phyloP scores from a whole-genome alignment of 1,140 invertebrate genomes.

The Trachymyrmex septentrionalis region DNA sequence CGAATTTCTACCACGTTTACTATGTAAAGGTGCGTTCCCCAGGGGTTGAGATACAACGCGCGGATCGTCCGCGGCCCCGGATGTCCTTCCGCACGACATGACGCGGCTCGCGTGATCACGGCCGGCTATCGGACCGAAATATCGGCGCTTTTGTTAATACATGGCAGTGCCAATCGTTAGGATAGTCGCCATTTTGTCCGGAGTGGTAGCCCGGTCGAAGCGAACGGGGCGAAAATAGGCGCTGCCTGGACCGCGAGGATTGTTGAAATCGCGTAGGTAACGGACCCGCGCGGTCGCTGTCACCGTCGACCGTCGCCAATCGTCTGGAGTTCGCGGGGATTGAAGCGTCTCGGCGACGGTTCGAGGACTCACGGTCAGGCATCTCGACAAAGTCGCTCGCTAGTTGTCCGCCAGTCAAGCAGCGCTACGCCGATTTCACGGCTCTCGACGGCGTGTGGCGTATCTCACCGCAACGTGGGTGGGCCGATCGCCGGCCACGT shows the following conservation, averaged over 20 bases:
- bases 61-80: neutral
- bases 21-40: conserved; percentile 85
- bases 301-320: neutral
- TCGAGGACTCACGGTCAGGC: neutral
- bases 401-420: neutral
- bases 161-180: conserved; percentile 83
- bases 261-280: conserved; percentile 75
- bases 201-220: conserved; percentile 83
- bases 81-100: neutral
- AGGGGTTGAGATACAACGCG: neutral
- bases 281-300: conserved; percentile 17
- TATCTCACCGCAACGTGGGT: conserved; percentile 32
- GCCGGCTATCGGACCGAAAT: conserved; percentile 19
- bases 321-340: neutral
- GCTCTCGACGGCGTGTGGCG: conserved; percentile 26
- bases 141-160: conserved; percentile 67
- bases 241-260: conserved; percentile 75
- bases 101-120: neutral
- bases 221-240: conserved; percentile 81
- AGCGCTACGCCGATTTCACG: conserved; percentile 5
- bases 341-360: too few relatives aligned
- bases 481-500: neutral
- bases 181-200: conserved; percentile 86
- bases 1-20: conserved; percentile 83
- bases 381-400: neutral